These are phyloP conservation scores for Ommatoiulus sabulosus DNA, from an alignment of 2,888 invertebrate genomes.

Conservation along the genomic window DNA sequence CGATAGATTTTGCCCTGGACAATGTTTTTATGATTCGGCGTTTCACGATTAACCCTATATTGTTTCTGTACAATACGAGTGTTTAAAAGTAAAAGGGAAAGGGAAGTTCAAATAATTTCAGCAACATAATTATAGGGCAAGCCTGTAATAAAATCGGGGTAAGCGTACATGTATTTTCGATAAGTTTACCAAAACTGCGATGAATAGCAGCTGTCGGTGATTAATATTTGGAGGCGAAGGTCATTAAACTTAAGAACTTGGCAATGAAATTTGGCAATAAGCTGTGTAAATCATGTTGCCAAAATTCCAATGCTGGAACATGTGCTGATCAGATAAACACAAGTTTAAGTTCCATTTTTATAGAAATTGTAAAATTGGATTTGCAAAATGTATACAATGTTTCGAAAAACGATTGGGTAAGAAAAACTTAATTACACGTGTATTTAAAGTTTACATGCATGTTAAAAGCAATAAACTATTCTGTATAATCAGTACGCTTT, in stretches of 20 bases:
- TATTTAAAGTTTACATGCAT: too few relatives aligned
- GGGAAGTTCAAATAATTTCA: conserved; percentile 38
- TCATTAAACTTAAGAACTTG: conserved; percentile 25
- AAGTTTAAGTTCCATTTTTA: too few relatives aligned
- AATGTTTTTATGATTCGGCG: not conserved
- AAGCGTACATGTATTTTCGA: not conserved
- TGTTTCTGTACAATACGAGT: not conserved
- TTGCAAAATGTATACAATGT: too few relatives aligned
- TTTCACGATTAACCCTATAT: conserved; percentile 30
- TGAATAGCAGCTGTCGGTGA: not conserved
- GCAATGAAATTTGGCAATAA: not conserved
- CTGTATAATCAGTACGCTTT: too few relatives aligned
- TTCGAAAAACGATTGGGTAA: too few relatives aligned
- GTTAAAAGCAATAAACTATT: too few relatives aligned
- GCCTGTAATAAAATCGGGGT: not conserved
- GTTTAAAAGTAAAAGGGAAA: not conserved
- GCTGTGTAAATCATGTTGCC: not conserved
- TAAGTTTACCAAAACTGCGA: conserved; percentile 24
- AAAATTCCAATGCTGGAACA: too few relatives aligned
- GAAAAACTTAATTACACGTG: too few relatives aligned
- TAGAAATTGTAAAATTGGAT: too few relatives aligned
- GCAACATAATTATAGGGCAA: conserved; percentile 13
- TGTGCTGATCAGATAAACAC: too few relatives aligned
- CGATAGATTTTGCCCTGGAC: not conserved
- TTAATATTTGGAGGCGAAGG: not conserved